These are phyloP conservation scores for Drosophila fuyamai DNA, from an alignment of 1,140 invertebrate species.

Conservation along the genomic window DNA sequence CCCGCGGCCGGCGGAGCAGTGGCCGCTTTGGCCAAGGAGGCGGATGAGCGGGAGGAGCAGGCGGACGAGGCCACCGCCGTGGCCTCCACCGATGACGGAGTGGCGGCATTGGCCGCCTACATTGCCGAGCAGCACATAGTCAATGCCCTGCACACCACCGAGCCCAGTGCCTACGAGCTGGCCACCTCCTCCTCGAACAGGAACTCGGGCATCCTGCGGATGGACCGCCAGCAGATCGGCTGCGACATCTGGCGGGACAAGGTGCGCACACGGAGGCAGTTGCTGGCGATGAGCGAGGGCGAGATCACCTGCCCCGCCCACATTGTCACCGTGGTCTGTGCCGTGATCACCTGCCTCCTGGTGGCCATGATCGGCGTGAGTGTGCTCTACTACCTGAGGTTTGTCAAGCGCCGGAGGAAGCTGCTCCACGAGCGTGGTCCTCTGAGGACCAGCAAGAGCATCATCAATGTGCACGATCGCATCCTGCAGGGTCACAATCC, in stretches of 20 bases:
- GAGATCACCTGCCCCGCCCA: conserved; percentile 84
- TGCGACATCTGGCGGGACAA: conserved; percentile 82
- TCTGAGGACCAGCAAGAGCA: conserved; percentile 75
- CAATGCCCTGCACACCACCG: conserved; percentile 72
- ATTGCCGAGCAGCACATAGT: conserved; percentile 75
- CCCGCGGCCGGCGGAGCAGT: conserved; percentile 66
- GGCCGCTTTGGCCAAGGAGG: conserved; percentile 71
- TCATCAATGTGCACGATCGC: conserved; percentile 82
- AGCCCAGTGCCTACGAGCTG: conserved; percentile 66
- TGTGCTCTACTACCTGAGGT: conserved; percentile 80
- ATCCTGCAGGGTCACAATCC: conserved; percentile 75
- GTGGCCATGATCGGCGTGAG: conserved; percentile 78
- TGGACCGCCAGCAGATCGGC: conserved; percentile 79
- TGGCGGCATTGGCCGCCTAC: conserved; percentile 66
- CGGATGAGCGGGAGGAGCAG: conserved; percentile 41
- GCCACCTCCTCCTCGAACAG: conserved; percentile 46
- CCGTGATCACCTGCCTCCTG: conserved; percentile 75
- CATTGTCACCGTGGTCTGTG: conserved; percentile 83
- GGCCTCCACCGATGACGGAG: conserved; percentile 53
- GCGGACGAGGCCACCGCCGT: conserved; percentile 55
- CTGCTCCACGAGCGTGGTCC: conserved; percentile 71
- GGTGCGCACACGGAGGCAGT: conserved; percentile 53
- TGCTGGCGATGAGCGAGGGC: conserved; percentile 75
- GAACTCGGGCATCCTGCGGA: conserved; percentile 59
- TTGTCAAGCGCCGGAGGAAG: conserved; percentile 78